Base-by-base conservation (phyloP, 2,888 invertebrate genomes). In the Nasonia oneida region DNA sequence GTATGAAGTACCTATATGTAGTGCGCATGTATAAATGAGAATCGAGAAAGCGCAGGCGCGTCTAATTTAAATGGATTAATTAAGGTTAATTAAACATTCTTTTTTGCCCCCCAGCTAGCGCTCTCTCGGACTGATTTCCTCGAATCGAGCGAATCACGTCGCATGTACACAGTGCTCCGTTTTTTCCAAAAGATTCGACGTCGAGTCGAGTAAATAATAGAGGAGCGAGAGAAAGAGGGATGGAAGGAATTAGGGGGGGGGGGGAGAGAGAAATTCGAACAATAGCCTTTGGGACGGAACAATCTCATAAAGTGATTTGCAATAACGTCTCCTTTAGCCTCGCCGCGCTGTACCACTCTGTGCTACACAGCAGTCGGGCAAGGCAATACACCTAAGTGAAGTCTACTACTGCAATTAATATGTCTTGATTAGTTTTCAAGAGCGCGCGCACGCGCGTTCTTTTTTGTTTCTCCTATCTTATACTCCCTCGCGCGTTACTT, bases 341-440 rank as follows among this genome's bases (percentile, higher is more conserved):
- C 87, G 87, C 88, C 87, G 87, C 88, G 88, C 89, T 90, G 88
- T 8, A 61, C 8, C 6, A 15, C 57, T n/a, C 23, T n/a, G 0
- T 61, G 10, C 5, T 61, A 0, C 8, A 37, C 8, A 2, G 5
- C 15, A 88, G 88, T 87, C 87, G 85, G 10, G 23, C 29, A 85
- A 79, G 88, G 90, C 89, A 90, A 90, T 91, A 90, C 90, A 89
- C 87, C 88, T 89, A 90, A 91, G 90, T 90, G 91, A 90, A 91
- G 91, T 91, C 90, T 90, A 90, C 87, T 82, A 74, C 89, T 89
- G 91, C 91, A 91, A 92, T 92, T 92, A 92, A 92, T 92, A 91
- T 90, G 90, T 91, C 91, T 92, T 91, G 92, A 92, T 92, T 91
- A 91, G 90, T 90, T 92, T 90, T 89, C 90, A 90, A 81, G 86